These are phyloP conservation scores for Hippolais icterina DNA, from an alignment of 2,113 vertebrate species.

Conservation along the genomic window DNA sequence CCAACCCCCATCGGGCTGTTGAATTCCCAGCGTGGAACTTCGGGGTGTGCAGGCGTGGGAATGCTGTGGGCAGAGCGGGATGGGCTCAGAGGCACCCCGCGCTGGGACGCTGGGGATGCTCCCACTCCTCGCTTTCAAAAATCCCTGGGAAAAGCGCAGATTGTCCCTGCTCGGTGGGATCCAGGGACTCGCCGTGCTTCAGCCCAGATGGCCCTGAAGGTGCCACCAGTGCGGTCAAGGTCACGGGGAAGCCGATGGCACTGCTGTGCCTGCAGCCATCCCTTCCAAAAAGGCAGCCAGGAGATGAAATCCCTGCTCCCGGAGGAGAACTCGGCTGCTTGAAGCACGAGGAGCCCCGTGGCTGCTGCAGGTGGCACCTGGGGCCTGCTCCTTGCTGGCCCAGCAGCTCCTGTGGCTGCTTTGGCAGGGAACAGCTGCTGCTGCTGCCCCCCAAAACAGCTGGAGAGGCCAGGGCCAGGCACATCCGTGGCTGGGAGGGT, in stretches of 20 bases:
- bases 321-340: neutral
- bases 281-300: neutral
- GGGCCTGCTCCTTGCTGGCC: neutral
- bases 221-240: neutral
- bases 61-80: neutral
- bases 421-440: neutral
- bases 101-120: neutral
- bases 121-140: neutral
- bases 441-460: neutral
- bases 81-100: accelerated
- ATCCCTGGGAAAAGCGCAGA: neutral
- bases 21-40: neutral
- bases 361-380: accelerated
- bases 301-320: accelerated
- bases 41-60: neutral
- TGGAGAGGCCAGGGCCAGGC: neutral
- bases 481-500: neutral
- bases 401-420: neutral
- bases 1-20: accelerated
- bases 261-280: neutral
- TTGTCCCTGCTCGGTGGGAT: neutral
- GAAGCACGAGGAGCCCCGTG: accelerated
- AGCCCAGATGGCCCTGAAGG: neutral
- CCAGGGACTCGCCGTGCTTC: neutral
- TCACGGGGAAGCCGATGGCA: neutral